A percentile compares a stretch with the other conserved stretches of the same genome.
These are phyloP conservation scores for Tetanocera ferruginea DNA, from an alignment of 2,888 invertebrate genomes.

Conservation along the genomic window DNA sequence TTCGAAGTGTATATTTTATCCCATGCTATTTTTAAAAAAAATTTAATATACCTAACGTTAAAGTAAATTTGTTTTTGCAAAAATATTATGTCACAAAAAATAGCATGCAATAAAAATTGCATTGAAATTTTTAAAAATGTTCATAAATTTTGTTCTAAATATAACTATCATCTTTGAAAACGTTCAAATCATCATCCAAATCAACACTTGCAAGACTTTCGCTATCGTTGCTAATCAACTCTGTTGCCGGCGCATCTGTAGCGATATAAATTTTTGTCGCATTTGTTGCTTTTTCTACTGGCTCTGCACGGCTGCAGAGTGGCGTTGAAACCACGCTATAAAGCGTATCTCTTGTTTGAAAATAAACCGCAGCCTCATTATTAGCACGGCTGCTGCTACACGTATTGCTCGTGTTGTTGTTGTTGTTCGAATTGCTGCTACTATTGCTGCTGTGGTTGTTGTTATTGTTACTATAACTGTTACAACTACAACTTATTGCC, in stretches of 20 bases:
- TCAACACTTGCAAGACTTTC: slow-evolving; percentile 39
- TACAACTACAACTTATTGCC: slow-evolving; percentile 34
- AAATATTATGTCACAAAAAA: no score
- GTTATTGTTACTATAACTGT: slow-evolving; percentile 51
- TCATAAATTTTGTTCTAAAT: slow-evolving; percentile 42
- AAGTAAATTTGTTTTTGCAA: no score
- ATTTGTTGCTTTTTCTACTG: not conserved
- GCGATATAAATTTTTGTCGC: not conserved
- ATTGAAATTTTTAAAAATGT: not conserved
- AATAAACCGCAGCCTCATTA: not conserved
- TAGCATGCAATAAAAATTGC: not conserved
- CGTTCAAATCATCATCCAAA: slow-evolving; percentile 46
- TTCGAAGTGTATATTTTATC: no score
- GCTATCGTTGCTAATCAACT: slow-evolving; percentile 22
- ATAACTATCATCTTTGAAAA: slow-evolving; percentile 55
- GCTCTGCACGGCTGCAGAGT: not conserved
- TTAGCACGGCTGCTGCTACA: not conserved
- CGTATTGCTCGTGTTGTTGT: slow-evolving; percentile 15
- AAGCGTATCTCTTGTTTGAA: not conserved
- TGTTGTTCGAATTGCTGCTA: slow-evolving; percentile 31
- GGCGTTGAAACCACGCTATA: not conserved
- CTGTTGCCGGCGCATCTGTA: not conserved
- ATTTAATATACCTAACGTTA: no score
- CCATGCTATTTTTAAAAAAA: no score
- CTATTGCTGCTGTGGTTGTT: slow-evolving; percentile 45